phyloP scores from a whole-genome alignment of 2,888 invertebrate species.

The Synanthedon formicaeformis region DNA sequence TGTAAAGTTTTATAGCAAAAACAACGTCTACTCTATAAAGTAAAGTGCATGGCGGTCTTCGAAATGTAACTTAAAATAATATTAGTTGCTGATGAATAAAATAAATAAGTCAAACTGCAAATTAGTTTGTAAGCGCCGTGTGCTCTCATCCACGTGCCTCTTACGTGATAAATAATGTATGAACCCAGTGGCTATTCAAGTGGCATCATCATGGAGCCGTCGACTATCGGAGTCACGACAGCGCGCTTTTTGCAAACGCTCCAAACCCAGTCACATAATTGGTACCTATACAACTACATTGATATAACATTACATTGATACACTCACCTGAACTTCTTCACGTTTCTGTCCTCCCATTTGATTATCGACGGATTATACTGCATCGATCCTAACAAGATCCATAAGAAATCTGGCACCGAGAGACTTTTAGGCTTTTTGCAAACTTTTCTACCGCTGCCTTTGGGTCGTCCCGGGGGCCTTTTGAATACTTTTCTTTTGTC shows the following conservation, averaged over 20 bases:
- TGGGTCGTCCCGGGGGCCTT: constrained; percentile 68
- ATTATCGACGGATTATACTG: constrained; percentile 84
- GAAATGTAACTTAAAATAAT: background rate
- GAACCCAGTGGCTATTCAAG: constrained; percentile 14
- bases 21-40: too few species aligned
- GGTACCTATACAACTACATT: constrained; percentile 3
- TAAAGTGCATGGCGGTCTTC: background rate
- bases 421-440: constrained; percentile 60
- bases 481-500: constrained; percentile 57
- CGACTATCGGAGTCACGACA: constrained; percentile 33
- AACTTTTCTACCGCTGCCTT: constrained; percentile 57
- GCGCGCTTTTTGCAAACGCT: constrained; percentile 18
- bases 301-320: too few species aligned
- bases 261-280: constrained; percentile 2
- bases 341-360: constrained; percentile 87
- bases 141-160: constrained; percentile 40
- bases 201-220: constrained; percentile 17
- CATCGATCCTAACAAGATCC: constrained; percentile 81
- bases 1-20: too few species aligned
- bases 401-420: constrained; percentile 86
- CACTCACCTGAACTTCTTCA: constrained; percentile 81
- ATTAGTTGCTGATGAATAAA: background rate
- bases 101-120: constrained; percentile 8
- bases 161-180: constrained; percentile 45
- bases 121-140: constrained; percentile 32